Percentiles rank a stretch among this genome's conserved stretches.
phyloP scores from a whole-genome alignment of 2,797 vertebrate species.

The Gymnothorax reevesii region DNA sequence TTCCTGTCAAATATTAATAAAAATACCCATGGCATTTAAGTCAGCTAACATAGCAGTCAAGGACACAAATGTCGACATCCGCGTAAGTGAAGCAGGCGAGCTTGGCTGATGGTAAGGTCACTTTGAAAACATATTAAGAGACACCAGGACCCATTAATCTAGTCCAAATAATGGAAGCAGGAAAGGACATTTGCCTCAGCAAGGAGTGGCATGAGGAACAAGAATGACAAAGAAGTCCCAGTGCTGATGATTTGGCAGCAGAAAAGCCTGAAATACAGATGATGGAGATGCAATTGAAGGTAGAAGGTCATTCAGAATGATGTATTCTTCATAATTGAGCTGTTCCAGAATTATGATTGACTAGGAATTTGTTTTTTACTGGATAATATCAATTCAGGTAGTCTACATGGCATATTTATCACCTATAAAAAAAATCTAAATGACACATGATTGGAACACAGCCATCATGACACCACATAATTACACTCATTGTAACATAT shows the following conservation, averaged over 20 bases:
- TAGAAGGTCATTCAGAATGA: neutral
- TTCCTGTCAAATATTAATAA: conserved; percentile 24
- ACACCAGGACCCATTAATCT: conserved; percentile 19
- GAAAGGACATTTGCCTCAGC: conserved; percentile 14
- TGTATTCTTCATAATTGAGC: neutral
- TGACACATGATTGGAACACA: neutral
- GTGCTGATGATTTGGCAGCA: neutral
- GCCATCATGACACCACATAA: neutral
- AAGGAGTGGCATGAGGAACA: neutral
- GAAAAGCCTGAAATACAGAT: neutral
- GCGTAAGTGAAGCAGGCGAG: conserved; percentile 14
- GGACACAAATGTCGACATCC: conserved; percentile 19
- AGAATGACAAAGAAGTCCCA: conserved; percentile 9
- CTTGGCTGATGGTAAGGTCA: conserved; percentile 19
- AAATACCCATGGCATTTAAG: conserved; percentile 22
- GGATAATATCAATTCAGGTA: neutral
- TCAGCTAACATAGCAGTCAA: conserved; percentile 21
- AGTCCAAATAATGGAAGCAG: conserved; percentile 12
- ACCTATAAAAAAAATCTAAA: neutral
- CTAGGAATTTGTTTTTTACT: neutral
- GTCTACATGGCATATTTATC: neutral
- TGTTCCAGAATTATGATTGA: neutral
- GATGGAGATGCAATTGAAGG: neutral
- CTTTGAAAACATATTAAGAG: conserved; percentile 23
- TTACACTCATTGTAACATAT: neutral